These are phyloP conservation scores for Drosophila grimshawi DNA, from an alignment of 1,140 invertebrate genomes.

Conservation along the genomic window DNA sequence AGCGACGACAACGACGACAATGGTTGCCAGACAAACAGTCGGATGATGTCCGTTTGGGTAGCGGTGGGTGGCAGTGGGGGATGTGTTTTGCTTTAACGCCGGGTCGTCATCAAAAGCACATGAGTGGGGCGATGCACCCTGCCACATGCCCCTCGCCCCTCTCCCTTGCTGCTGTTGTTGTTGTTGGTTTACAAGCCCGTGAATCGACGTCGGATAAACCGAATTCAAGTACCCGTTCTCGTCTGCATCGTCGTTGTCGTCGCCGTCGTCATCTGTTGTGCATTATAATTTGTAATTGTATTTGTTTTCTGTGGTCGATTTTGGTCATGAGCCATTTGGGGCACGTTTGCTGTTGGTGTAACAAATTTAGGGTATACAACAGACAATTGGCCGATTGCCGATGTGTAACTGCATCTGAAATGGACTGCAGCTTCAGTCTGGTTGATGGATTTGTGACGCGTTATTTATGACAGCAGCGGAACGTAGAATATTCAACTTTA, in stretches of 20 bases:
- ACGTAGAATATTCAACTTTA: neutral
- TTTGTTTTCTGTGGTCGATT: constrained; percentile 7
- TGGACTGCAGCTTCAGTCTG: constrained; percentile 6
- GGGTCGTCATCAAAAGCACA: constrained; percentile 54
- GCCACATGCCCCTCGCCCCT: neutral
- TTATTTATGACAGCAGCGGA: neutral
- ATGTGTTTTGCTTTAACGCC: constrained; percentile 15
- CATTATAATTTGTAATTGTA: constrained; percentile 63
- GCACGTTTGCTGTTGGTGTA: constrained; percentile 22
- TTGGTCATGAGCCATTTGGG: constrained; percentile 32
- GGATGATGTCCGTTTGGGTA: constrained; percentile 2
- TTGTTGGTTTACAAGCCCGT: constrained; percentile 1
- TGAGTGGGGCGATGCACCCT: constrained; percentile 21
- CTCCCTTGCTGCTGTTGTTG: constrained; percentile 8
- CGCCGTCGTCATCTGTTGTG: constrained; percentile 60
- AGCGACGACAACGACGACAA: constrained; percentile 19
- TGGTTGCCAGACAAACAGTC: constrained; percentile 45
- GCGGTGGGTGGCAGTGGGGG: neutral
- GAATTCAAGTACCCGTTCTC: neutral
- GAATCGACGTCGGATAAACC: neutral
- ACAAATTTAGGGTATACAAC: neutral
- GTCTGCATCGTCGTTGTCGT: constrained; percentile 5
- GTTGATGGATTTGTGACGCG: constrained; percentile 4
- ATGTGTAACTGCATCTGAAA: neutral
- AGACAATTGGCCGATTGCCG: neutral